These are phyloP conservation scores for Ailurus styani DNA, from an alignment of 2,113 vertebrate species.

Conservation along the genomic window DNA sequence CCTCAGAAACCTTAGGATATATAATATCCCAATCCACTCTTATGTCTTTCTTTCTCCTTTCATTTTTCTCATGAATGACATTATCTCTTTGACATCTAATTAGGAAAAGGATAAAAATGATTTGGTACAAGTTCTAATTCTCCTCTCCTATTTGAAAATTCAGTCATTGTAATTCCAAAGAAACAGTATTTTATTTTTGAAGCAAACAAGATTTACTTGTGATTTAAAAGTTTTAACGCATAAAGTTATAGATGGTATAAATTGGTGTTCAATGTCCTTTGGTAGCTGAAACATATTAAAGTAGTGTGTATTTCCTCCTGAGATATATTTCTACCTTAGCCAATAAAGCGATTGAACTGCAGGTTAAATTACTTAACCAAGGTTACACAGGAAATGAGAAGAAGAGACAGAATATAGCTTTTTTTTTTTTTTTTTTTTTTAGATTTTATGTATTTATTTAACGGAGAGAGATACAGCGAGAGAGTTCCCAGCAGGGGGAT, in stretches of 20 bases:
- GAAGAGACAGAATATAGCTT: background rate
- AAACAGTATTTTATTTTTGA: background rate
- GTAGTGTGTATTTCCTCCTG: background rate
- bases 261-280: background rate
- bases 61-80: background rate
- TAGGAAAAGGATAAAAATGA: background rate
- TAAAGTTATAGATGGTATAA: background rate
- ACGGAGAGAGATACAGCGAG: too few species aligned
- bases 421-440: too few species aligned
- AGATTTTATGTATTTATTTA: too few species aligned
- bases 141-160: background rate
- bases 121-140: conserved; percentile 11
- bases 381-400: background rate
- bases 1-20: background rate
- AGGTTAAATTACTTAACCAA: background rate
- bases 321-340: background rate
- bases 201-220: background rate
- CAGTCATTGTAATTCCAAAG: background rate
- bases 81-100: background rate
- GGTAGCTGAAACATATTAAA: background rate
- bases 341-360: background rate
- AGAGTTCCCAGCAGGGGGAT: too few species aligned
- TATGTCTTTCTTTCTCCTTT: background rate
- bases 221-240: background rate
- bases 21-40: background rate